Evolutionary conservation across 2,113 vertebrate species (phyloP).

Genomic region (Pterophyllum scalare): DNA sequence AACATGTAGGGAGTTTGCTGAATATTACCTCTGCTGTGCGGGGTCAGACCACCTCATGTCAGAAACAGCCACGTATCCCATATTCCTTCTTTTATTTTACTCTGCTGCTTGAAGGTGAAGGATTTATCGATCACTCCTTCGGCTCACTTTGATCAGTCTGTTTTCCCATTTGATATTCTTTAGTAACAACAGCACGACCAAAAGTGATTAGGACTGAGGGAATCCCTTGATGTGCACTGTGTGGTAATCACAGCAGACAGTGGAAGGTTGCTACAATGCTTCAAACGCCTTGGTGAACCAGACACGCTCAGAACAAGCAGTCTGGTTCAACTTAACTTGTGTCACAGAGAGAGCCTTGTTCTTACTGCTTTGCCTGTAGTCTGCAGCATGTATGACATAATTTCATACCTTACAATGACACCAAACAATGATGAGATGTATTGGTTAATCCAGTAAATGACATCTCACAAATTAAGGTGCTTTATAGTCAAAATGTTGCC

Average conservation of each 20-base stretch:
- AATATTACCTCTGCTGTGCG: conserved; percentile 45
- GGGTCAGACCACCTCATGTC: conserved; percentile 10
- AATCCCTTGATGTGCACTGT: conserved; percentile 13
- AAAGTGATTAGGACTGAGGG: conserved; percentile 24
- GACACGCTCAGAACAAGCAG: background rate
- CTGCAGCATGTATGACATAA: background rate
- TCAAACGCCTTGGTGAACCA: conserved; percentile 17
- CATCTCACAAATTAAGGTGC: background rate
- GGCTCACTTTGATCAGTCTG: conserved; percentile 31
- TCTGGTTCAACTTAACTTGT: conserved; percentile 10
- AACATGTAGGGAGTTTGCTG: conserved; percentile 27
- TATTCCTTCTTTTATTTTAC: conserved; percentile 5
- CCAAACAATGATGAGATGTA: background rate
- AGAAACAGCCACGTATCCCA: conserved; percentile 1
- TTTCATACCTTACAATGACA: background rate
- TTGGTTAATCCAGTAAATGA: background rate
- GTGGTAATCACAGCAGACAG: conserved; percentile 18
- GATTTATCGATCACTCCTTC: conserved; percentile 26
- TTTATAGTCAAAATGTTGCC: background rate
- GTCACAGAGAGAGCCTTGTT: background rate
- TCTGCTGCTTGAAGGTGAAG: conserved; percentile 9
- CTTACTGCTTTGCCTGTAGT: background rate
- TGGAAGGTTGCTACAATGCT: conserved; percentile 24
- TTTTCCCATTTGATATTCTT: conserved; percentile 51
- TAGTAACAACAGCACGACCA: conserved; percentile 22